Percentiles rank a stretch among this genome's conserved stretches.
These are phyloP conservation scores for Bombyx huttoni DNA, from an alignment of 2,888 invertebrate genomes.

Conservation along the genomic window DNA sequence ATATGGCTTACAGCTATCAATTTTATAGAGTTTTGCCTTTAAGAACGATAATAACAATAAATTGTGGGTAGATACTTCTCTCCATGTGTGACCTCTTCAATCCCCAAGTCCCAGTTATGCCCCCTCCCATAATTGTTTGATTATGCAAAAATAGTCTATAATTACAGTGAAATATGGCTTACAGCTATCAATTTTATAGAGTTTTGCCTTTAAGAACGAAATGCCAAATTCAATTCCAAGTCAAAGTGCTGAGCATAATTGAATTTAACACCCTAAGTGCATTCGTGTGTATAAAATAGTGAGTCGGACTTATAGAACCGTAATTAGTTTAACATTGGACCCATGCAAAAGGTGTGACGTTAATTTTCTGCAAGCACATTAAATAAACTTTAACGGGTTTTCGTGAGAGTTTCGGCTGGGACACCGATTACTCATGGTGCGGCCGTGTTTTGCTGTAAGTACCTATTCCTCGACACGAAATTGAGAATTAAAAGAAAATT, in stretches of 20 bases:
- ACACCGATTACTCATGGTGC: conserved; percentile 20
- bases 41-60: too few relatives aligned
- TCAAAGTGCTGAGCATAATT: too few relatives aligned
- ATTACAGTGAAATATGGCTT: too few relatives aligned
- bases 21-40: background rate
- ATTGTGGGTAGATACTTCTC: too few relatives aligned
- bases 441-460: conserved; percentile 40
- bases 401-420: conserved; percentile 33
- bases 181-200: background rate
- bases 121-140: too few relatives aligned
- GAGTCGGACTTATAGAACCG: conserved; percentile 27
- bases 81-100: too few relatives aligned
- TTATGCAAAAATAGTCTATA: too few relatives aligned
- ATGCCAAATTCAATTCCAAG: background rate
- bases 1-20: background rate
- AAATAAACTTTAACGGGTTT: conserved; percentile 37
- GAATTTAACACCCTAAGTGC: conserved; percentile 14
- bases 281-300: conserved; percentile 19
- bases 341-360: conserved; percentile 35
- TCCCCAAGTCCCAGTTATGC: too few relatives aligned
- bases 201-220: background rate
- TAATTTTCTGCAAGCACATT: conserved; percentile 43
- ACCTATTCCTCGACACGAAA: conserved; percentile 38
- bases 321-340: conserved; percentile 32
- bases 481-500: conserved; percentile 49